Conservation (phyloP, 2,888 invertebrate genomes). For the Tinea trinotella region DNA sequence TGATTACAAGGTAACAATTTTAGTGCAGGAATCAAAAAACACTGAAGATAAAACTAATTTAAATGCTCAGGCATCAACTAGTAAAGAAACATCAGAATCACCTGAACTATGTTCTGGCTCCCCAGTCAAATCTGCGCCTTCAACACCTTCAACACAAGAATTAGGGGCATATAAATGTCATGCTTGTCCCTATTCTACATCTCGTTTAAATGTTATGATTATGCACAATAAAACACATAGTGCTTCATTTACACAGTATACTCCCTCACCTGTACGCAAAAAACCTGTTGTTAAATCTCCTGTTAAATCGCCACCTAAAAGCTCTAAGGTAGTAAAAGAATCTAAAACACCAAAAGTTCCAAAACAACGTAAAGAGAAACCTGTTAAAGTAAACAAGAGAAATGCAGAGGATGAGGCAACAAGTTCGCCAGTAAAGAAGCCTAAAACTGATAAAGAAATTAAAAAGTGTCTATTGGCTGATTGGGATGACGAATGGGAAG, state of each 20-base stretch:
- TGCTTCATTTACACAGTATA: slow-evolving; percentile 60
- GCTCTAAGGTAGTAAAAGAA: slow-evolving; percentile 33
- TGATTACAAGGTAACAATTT: slow-evolving; percentile 76
- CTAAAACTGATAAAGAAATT: slow-evolving; percentile 75
- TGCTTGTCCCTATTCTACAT: slow-evolving; percentile 76
- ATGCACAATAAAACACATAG: slow-evolving; percentile 81
- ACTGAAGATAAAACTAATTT: slow-evolving; percentile 29
- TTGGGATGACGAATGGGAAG: slow-evolving; percentile 77
- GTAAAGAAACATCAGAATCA: slow-evolving; percentile 26
- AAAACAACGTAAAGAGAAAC: slow-evolving; percentile 38
- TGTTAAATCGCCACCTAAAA: slow-evolving; percentile 29
- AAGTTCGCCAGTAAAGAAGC: slow-evolving; percentile 49
- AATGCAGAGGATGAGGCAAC: slow-evolving; percentile 40
- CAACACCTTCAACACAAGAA: slow-evolving; percentile 32
- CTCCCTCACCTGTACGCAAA: slow-evolving; percentile 54
- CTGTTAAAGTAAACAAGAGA: slow-evolving; percentile 48
- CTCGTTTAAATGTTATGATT: slow-evolving; percentile 80
- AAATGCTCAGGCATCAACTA: slow-evolving; percentile 37
- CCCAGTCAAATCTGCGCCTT: slow-evolving; percentile 13
- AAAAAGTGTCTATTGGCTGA: slow-evolving; percentile 81
- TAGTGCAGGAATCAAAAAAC: slow-evolving; percentile 68
- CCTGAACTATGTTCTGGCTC: slow-evolving; percentile 26
- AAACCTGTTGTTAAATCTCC: slow-evolving; percentile 29
- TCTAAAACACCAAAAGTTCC: slow-evolving; percentile 42
- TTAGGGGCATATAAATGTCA: slow-evolving; percentile 72